These are phyloP conservation scores for Ophiothrix spiculata DNA, from an alignment of 35 echinoderm and acorn worm species.

Conservation along the genomic window DNA sequence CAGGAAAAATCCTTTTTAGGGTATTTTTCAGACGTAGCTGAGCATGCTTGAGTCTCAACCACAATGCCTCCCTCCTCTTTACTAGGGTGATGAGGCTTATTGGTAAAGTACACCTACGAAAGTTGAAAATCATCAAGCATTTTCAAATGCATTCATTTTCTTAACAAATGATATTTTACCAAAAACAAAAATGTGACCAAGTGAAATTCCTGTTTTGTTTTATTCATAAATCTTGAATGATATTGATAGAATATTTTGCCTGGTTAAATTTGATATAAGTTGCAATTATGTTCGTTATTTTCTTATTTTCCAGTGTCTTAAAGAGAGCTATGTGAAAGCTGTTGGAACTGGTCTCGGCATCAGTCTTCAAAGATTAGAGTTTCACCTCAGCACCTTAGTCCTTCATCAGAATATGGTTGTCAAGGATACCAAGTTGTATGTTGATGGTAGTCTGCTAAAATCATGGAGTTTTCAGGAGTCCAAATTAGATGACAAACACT, in stretches of 20 bases:
- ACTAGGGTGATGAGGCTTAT: too few species aligned
- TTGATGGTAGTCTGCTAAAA: constrained; percentile 53
- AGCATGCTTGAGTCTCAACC: too few species aligned
- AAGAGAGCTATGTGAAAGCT: constrained; percentile 97
- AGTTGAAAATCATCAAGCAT: too few species aligned
- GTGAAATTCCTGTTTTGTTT: too few species aligned
- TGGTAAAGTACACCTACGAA: too few species aligned
- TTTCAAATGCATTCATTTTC: too few species aligned
- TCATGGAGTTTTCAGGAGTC: constrained; percentile 88
- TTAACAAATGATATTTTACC: too few species aligned
- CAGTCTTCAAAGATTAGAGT: constrained; percentile 63
- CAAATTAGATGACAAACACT: constrained; percentile 72
- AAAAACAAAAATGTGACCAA: too few species aligned
- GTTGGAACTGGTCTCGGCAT: constrained; percentile 84
- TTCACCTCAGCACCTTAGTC: constrained; percentile 55
- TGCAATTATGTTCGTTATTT: constrained; percentile 25
- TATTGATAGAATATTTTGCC: not conserved
- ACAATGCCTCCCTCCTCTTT: too few species aligned
- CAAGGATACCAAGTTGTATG: constrained; percentile 68
- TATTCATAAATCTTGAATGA: too few species aligned
- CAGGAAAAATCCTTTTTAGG: too few species aligned
- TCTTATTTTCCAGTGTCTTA: constrained; percentile 72
- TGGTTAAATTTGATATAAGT: not conserved
- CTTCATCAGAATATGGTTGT: constrained; percentile 40
- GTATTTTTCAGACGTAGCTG: too few species aligned